phyloP scores from a whole-genome alignment of 2,797 vertebrate species.

The Calcarius lapponicus region DNA sequence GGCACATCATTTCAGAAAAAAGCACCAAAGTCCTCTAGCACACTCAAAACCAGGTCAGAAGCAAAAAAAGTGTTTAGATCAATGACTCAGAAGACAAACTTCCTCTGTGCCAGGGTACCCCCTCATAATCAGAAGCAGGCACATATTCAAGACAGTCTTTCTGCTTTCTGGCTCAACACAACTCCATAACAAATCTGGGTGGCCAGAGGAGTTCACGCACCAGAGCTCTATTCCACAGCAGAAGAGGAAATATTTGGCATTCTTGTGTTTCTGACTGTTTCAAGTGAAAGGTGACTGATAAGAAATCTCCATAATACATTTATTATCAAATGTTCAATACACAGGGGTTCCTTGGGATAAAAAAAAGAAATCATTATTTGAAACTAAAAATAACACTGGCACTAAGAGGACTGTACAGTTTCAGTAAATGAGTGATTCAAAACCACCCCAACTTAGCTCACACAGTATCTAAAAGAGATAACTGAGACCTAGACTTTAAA shows the following conservation, averaged over 20 bases:
- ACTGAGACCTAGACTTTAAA: background rate
- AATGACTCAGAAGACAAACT: background rate
- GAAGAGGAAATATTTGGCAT: background rate
- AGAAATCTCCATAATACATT: background rate
- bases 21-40: background rate
- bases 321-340: background rate
- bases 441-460: background rate
- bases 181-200: background rate
- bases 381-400: background rate
- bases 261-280: background rate
- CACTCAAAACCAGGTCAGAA: background rate
- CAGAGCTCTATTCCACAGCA: background rate
- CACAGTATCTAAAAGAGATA: background rate
- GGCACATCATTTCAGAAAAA: background rate
- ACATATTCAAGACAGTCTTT: background rate
- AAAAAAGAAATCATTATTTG: background rate
- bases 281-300: background rate
- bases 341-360: background rate
- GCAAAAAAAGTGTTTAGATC: background rate
- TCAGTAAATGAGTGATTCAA: background rate
- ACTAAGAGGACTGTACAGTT: background rate
- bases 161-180: background rate
- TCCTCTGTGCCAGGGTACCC: background rate
- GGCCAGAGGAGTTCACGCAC: background rate
- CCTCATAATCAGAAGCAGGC: constrained; percentile 2